phyloP scores from a whole-genome alignment of 2,888 invertebrate species.

The Prosapia bicincta region DNA sequence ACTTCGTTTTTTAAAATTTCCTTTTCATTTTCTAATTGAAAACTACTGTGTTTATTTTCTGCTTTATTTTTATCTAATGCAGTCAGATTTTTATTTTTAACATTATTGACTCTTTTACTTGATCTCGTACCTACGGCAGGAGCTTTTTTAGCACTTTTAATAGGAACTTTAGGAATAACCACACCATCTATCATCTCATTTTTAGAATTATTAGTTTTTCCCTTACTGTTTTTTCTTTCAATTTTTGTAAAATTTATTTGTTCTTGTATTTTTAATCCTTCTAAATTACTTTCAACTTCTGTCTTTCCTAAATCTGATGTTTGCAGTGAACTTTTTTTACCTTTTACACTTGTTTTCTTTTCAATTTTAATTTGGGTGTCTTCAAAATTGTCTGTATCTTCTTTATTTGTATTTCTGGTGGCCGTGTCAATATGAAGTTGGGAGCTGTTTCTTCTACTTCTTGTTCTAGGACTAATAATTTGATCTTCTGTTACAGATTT shows the following conservation, averaged over 20 bases:
- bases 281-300: background rate
- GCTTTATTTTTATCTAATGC: background rate
- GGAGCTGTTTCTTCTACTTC: background rate
- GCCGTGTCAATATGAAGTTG: background rate
- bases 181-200: background rate
- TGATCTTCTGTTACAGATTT: background rate
- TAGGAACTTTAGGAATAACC: background rate
- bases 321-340: background rate
- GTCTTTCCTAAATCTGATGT: background rate
- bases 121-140: background rate
- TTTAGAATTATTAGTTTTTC: background rate
- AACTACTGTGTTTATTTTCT: background rate
- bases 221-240: background rate
- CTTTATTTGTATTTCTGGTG: background rate
- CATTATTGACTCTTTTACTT: background rate
- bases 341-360: background rate
- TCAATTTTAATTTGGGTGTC: background rate
- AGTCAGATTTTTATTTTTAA: background rate
- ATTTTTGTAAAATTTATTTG: background rate
- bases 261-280: background rate
- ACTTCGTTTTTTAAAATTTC: background rate
- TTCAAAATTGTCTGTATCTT: background rate
- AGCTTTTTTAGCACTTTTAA: background rate
- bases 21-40: slow-evolving; percentile 5
- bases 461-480: background rate